Evolutionary conservation across 2,797 vertebrate species (phyloP).

Genomic region (Nothura maculosa): DNA sequence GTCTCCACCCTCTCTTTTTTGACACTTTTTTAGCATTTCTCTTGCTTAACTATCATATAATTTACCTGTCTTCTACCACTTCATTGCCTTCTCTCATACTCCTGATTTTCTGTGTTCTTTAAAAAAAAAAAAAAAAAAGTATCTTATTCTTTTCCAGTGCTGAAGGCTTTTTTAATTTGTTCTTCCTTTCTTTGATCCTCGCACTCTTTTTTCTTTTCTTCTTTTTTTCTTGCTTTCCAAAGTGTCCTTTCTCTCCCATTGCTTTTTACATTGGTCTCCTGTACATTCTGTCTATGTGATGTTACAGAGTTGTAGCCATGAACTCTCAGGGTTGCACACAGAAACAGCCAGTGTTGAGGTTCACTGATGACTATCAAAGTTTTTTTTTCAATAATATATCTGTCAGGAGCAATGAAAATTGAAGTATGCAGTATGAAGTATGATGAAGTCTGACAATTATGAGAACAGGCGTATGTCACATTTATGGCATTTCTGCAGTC

Average conservation of each 20-base stretch:
- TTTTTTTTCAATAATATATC: background rate
- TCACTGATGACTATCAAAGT: background rate
- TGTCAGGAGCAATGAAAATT: background rate
- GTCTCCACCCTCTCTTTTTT: slow-evolving; percentile 64
- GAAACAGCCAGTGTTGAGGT: background rate
- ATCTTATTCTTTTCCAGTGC: background rate
- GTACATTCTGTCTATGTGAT: background rate
- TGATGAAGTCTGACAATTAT: background rate
- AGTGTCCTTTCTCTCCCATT: background rate
- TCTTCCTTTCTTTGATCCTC: background rate
- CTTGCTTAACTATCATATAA: slow-evolving; percentile 65
- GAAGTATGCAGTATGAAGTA: background rate
- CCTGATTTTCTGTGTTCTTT: slow-evolving; percentile 26
- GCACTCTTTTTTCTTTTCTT: background rate
- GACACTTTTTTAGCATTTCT: slow-evolving; percentile 63
- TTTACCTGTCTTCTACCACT: slow-evolving; percentile 70
- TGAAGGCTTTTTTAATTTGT: background rate
- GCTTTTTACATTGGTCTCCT: background rate
- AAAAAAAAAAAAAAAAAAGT: slow-evolving; percentile 9
- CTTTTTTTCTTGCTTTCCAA: background rate
- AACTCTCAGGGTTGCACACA: background rate
- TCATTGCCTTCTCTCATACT: slow-evolving; percentile 35
- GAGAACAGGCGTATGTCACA: background rate
- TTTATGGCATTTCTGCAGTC: background rate
- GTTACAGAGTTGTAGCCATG: background rate